phyloP scores from a whole-genome alignment of 2,888 invertebrate species.

The Chromoteleia sp. region DNA sequence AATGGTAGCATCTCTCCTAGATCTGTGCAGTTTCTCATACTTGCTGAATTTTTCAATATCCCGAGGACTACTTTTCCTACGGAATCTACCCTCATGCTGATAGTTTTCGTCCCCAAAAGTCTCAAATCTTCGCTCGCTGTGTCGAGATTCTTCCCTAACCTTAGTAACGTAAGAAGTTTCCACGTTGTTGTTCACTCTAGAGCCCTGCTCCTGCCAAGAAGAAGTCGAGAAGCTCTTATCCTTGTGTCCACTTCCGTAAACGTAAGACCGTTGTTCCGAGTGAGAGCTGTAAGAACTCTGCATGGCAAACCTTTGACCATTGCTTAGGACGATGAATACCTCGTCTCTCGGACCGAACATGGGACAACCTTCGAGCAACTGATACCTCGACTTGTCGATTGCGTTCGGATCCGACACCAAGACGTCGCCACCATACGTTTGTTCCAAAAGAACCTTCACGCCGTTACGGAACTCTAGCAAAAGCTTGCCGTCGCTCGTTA shows the following conservation, averaged over 20 bases:
- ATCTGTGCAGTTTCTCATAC: constrained; percentile 73
- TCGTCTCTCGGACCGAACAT: constrained; percentile 75
- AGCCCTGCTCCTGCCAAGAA: constrained; percentile 73
- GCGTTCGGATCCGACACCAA: constrained; percentile 58
- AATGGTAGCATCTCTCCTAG: constrained; percentile 71
- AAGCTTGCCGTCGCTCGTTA: constrained; percentile 74
- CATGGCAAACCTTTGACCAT: constrained; percentile 78
- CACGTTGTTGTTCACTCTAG: constrained; percentile 52
- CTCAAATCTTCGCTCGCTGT: constrained; percentile 70
- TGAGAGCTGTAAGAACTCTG: constrained; percentile 75
- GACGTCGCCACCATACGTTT: constrained; percentile 74
- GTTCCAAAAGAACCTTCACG: constrained; percentile 76
- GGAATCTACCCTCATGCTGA: constrained; percentile 59
- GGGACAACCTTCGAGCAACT: constrained; percentile 76
- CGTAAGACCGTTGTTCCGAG: constrained; percentile 75
- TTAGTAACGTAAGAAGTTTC: constrained; percentile 72
- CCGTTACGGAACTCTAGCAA: constrained; percentile 79
- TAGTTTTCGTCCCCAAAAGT: constrained; percentile 62
- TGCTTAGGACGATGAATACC: constrained; percentile 76
- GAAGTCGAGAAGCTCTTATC: constrained; percentile 59
- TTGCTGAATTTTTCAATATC: constrained; percentile 74
- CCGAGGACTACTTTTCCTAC: constrained; percentile 73
- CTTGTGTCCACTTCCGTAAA: constrained; percentile 63
- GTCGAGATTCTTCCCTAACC: constrained; percentile 75
- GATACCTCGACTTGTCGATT: constrained; percentile 5